phyloP scores from a whole-genome alignment of 2,113 vertebrate species.

The Neotoma lepida region DNA sequence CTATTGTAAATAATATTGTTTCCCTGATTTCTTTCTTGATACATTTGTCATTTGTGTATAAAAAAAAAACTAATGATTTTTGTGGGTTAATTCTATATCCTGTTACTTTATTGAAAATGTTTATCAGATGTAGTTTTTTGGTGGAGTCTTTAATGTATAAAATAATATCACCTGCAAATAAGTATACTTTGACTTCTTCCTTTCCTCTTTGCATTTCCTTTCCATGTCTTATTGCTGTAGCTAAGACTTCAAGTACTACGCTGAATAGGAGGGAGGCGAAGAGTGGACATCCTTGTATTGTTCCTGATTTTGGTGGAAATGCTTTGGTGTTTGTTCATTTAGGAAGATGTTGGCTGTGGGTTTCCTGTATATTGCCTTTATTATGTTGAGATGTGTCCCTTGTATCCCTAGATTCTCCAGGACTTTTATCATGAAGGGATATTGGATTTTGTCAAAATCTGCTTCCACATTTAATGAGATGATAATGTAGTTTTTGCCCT shows the following conservation, averaged over 20 bases:
- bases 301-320: background rate
- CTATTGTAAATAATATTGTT: background rate
- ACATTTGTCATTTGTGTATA: background rate
- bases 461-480: background rate
- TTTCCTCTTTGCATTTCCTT: background rate
- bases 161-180: background rate
- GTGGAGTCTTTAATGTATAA: background rate
- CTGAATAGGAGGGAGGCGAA: background rate
- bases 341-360: background rate
- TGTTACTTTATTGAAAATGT: background rate
- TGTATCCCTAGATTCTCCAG: background rate
- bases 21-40: background rate
- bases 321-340: background rate
- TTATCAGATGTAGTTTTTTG: background rate
- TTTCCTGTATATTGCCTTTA: background rate
- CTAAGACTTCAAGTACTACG: background rate
- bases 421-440: background rate
- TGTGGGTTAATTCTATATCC: background rate
- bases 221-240: background rate
- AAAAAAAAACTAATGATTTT: background rate
- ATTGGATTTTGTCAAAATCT: background rate
- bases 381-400: background rate
- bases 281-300: background rate
- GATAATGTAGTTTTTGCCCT: background rate
- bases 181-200: background rate